Evolutionary conservation across 2,797 vertebrate genomes (phyloP).

Genomic region (Sternotherus odoratus): DNA sequence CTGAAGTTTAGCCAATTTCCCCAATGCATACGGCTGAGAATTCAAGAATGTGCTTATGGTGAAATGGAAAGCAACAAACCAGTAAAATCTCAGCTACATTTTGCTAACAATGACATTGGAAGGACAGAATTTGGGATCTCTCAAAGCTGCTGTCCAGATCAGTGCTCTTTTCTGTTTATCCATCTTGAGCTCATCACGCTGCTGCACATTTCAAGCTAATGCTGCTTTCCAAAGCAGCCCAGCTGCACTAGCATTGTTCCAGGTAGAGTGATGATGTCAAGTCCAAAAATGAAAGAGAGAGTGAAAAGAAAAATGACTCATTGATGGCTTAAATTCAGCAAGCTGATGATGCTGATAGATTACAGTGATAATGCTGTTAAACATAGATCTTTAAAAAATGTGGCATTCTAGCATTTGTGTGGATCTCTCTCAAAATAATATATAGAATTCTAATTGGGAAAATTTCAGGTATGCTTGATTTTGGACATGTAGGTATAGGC

Average conservation of each 20-base stretch:
- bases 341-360: not conserved
- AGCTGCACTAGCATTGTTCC: slow-evolving; percentile 18
- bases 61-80: not conserved
- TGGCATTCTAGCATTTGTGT: not conserved
- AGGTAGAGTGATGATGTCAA: not conserved
- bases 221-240: not conserved
- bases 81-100: not conserved
- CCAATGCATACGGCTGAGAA: not conserved
- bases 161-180: accelerated
- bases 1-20: not conserved
- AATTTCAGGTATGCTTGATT: accelerated
- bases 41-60: not conserved
- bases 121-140: accelerated
- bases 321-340: not conserved
- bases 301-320: not conserved
- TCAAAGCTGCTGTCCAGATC: not conserved
- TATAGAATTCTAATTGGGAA: not conserved
- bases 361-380: accelerated
- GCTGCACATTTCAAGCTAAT: not conserved
- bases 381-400: not conserved
- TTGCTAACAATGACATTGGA: not conserved
- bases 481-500: not conserved
- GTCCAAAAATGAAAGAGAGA: not conserved
- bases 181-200: not conserved
- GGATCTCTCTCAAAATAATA: not conserved